Evolutionary conservation across 2,888 invertebrate genomes (phyloP).

Genomic region (Harpagoxenus sublaevis): DNA sequence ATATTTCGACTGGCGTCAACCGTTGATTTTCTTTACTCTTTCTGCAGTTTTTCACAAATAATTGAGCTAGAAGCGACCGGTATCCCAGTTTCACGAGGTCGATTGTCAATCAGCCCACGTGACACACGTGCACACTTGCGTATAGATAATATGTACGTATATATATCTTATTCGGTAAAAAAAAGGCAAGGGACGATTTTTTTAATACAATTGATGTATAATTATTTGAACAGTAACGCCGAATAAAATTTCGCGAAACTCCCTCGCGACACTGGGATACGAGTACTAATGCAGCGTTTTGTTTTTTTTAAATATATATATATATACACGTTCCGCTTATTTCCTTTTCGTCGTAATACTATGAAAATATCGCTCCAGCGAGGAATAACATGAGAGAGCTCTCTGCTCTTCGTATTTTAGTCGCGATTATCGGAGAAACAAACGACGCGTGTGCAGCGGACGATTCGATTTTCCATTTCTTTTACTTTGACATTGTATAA

Average conservation of each 20-base stretch:
- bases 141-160: neutral
- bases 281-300: conserved; percentile 60
- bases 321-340: conserved; percentile 51
- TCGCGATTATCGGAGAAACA: conserved; percentile 55
- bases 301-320: conserved; percentile 42
- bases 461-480: conserved; percentile 58
- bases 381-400: conserved; percentile 69
- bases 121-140: conserved; percentile 43
- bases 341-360: conserved; percentile 71
- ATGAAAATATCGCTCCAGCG: conserved; percentile 75
- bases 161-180: neutral
- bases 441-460: conserved; percentile 54
- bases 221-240: neutral
- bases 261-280: conserved; percentile 67
- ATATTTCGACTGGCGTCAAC: conserved; percentile 77
- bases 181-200: conserved; percentile 10
- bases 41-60: conserved; percentile 73
- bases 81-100: conserved; percentile 70
- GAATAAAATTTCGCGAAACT: conserved; percentile 30
- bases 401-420: conserved; percentile 58
- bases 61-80: conserved; percentile 80
- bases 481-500: conserved; percentile 16
- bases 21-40: conserved; percentile 73
- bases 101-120: conserved; percentile 60
- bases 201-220: conserved; percentile 13